Base-by-base conservation (phyloP, 2,888 invertebrate species). In the Lydus trimaculatus region DNA sequence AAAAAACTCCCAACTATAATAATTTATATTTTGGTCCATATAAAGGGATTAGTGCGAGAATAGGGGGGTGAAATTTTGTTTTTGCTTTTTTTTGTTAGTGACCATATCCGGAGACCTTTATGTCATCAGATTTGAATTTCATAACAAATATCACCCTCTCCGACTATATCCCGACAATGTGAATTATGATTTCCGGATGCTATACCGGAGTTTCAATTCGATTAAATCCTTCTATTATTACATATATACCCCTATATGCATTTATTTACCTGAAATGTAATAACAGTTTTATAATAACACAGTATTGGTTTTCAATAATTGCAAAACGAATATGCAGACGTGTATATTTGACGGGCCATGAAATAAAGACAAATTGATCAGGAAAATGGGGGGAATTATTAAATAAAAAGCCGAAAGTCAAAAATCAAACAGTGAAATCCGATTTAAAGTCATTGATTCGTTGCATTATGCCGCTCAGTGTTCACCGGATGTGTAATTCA, bases 371-470 rank as follows among this genome's bases (percentile, higher is more conserved):
- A 70, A 70, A 69, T 70, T 70, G 68, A 70, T 72, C 68, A 65
- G 28, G 65, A 67, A 64, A 72, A 66, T 67, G 68, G 67, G 64
- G 66, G 62, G 65, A 67, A n/a, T n/a, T 69, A 69, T 70, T 69
- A 66, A 67, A 66, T 70, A 70, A 75, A 72, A 73, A 63, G 73
- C 71, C 73, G 67, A 75, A 76, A 79, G 77, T 76, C 76, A 75
- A 77, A 79, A 79, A 80, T 79, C 78, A 76, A 79, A 80, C 76
- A 74, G 74, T 73, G 65, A 74, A 79, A 80, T 79, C 78, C 73
- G 75, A 79, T 80, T 70, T 70, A 65, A 67, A 70, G 70, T 70
- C 70, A 70, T 70, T 70, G 70, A 70, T 70, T 70, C 70, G 67
- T 59, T 63, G 72, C 64, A 70, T 70, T 67, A 68, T 67, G 61